Conservation (phyloP, 2,797 vertebrate species). For the Delichon dasypus region DNA sequence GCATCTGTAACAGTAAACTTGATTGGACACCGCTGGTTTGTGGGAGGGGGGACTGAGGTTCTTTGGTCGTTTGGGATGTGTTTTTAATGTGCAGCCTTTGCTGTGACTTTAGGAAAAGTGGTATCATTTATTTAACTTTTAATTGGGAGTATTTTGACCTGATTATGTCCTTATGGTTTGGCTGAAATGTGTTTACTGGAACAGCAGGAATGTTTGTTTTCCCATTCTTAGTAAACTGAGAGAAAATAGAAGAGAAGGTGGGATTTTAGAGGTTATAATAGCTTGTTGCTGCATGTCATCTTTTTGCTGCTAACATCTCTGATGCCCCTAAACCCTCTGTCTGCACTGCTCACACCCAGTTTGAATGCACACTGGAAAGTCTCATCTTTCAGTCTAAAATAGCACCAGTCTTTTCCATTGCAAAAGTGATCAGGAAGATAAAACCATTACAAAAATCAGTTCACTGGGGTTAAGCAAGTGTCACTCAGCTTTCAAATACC, state of each 20-base stretch:
- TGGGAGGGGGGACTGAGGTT: rapidly evolving
- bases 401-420: not conserved
- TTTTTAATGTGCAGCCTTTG: not conserved
- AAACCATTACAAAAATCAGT: not conserved
- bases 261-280: not conserved
- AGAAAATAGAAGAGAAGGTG: not conserved
- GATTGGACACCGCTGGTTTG: not conserved
- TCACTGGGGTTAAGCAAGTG: not conserved
- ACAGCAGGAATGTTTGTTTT: not conserved
- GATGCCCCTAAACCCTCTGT: not conserved
- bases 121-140: not conserved
- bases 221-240: not conserved
- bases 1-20: not conserved
- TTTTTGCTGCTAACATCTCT: not conserved
- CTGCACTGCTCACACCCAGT: not conserved
- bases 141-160: not conserved
- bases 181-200: not conserved
- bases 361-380: not conserved
- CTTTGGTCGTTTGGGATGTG: not conserved
- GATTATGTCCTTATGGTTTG: not conserved
- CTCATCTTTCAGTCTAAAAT: not conserved
- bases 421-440: not conserved
- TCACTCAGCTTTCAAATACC: not conserved
- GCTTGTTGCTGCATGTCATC: not conserved
- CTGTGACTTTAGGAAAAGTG: not conserved